phyloP scores from a whole-genome alignment of 2,888 invertebrate genomes.

The Amphipyra berbera region DNA sequence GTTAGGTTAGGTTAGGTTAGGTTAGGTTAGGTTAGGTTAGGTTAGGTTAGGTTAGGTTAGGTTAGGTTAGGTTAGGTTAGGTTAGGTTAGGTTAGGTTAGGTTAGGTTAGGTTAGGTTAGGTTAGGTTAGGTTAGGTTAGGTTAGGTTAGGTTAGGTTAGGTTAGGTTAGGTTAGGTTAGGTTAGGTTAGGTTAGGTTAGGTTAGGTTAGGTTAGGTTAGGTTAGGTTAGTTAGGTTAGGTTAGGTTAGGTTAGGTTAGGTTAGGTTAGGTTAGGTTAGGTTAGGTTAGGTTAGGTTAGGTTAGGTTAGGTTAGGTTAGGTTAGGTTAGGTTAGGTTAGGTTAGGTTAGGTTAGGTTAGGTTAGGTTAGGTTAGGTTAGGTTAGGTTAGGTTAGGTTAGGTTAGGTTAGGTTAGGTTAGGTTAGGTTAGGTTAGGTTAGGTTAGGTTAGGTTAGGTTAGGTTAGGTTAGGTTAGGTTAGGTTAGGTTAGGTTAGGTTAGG shows the following conservation, averaged over 20 bases:
- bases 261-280: slow-evolving; percentile 4
- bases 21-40: slow-evolving; percentile 32
- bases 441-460: slow-evolving; percentile 2
- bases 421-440: slow-evolving; percentile 3
- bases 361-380: slow-evolving; percentile 3
- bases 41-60: slow-evolving; percentile 35
- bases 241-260: slow-evolving; percentile 3
- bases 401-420: slow-evolving; percentile 3
- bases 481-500: slow-evolving; percentile 3
- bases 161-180: slow-evolving; percentile 32
- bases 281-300: slow-evolving; percentile 5
- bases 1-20: slow-evolving; percentile 33
- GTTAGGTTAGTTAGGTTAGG: slow-evolving; percentile 30
- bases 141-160: slow-evolving; percentile 32
- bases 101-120: slow-evolving; percentile 32
- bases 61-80: slow-evolving; percentile 34
- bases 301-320: slow-evolving; percentile 5
- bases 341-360: slow-evolving; percentile 6
- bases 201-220: slow-evolving; percentile 31
- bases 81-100: slow-evolving; percentile 35
- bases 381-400: slow-evolving; percentile 3
- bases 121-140: slow-evolving; percentile 31
- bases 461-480: slow-evolving; percentile 3
- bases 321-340: slow-evolving; percentile 5
- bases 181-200: slow-evolving; percentile 32